Conservation (phyloP, 2,113 vertebrate genomes). For the Gallinago media region DNA sequence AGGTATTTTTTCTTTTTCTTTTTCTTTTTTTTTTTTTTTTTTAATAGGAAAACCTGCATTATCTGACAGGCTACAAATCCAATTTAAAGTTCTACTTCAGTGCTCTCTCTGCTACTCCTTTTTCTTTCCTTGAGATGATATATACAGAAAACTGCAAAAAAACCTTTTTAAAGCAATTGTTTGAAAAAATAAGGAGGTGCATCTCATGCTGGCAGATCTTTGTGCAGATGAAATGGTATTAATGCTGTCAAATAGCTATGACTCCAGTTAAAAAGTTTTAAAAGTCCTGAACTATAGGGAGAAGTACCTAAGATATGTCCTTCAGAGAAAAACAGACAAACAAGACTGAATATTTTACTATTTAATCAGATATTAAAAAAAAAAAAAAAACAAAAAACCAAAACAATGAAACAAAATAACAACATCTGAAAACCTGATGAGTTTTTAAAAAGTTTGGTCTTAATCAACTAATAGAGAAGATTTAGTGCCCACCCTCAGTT, state of each 20-base stretch:
- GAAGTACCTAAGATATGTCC: background rate
- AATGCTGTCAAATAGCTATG: background rate
- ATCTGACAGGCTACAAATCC: background rate
- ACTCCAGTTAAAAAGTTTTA: background rate
- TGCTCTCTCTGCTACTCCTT: background rate
- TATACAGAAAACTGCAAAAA: background rate
- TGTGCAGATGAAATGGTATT: background rate
- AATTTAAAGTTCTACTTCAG: rapidly evolving
- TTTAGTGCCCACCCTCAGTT: background rate
- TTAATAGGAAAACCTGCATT: background rate
- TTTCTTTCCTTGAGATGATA: background rate
- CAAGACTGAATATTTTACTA: background rate
- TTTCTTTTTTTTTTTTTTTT: too few species aligned
- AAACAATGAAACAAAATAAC: background rate
- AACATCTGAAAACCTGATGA: background rate
- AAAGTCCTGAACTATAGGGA: background rate
- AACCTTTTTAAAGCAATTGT: background rate
- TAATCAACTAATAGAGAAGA: background rate
- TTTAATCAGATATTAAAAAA: background rate
- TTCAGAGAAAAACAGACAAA: background rate
- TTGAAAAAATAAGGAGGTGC: background rate
- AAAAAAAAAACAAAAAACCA: background rate
- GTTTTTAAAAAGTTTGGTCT: background rate
- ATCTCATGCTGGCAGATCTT: background rate
- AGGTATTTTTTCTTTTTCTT: rapidly evolving